Evolutionary conservation across 2,888 invertebrate genomes (phyloP), one percentile per base, ranked within the genome.

Genomic region (Myathropa florea): DNA sequence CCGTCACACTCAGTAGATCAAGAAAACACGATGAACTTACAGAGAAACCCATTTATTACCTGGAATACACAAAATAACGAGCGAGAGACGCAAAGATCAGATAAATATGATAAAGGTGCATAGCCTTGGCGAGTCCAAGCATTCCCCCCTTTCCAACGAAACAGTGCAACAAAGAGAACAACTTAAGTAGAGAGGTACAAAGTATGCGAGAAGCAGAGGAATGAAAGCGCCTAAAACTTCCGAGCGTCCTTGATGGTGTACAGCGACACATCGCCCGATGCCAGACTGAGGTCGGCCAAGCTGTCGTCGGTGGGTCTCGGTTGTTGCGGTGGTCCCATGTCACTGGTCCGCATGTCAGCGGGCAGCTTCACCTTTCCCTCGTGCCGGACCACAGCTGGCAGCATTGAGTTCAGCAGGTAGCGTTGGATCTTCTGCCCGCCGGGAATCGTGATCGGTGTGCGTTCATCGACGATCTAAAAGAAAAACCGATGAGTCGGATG

Each of bases 211-310:
- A 60, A 28, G 28, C 28, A 4, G 28, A 39, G 4, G 12, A 26
- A 21, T 7, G 9, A 24, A 36, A 26, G 12, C 9, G 2, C 4
- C 57, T 89, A 91, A 89, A 92, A 91, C 84, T 92, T 92, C 67
- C 91, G 91, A 91, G 90, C 94, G 92, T 93, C 92, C 87, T 90
- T 92, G 28, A 93, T 90, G 1, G 93, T 91, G 59, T 93, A 92
- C 57, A 93, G 78, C 0, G 93, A 93, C 21, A 93, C 90, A 89
- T 93, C 93, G 0, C 93, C 93, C 1, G 93, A 91, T 63, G 91
- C 90, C 18, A 93, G 67, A 4, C 92, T 92, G 12, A 93, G 88
- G 90, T 93, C 91, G 2, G 92, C 93, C 60, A 93, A 89, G 84
- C 93, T 93, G 7, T 88, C 90, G 64, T 91, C 89, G 21, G 88